A percentile compares a stretch with the other conserved stretches of the same genome.
phyloP scores from a whole-genome alignment of 2,113 vertebrate genomes.

The Nannospalax galili region DNA sequence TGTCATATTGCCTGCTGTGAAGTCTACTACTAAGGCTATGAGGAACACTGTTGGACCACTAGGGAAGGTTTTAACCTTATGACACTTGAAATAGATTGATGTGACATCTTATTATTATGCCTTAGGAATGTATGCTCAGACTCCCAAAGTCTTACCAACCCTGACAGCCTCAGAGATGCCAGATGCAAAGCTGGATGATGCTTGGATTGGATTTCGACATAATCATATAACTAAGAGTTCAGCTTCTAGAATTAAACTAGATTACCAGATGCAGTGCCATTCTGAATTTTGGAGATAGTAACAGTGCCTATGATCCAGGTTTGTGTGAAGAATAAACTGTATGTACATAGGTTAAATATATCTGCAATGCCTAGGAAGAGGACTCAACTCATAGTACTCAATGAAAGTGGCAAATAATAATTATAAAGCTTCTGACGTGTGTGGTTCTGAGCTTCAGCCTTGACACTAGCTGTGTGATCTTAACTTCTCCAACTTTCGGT shows the following conservation, averaged over 20 bases:
- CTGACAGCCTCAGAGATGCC: not conserved
- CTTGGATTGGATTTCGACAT: not conserved
- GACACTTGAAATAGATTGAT: not conserved
- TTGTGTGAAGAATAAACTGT: not conserved
- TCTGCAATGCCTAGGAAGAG: constrained; percentile 5
- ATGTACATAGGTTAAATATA: constrained; percentile 31
- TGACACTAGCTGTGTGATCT: not conserved
- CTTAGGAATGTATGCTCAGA: not conserved
- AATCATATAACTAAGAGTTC: not conserved
- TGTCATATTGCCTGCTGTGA: not conserved
- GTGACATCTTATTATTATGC: not conserved
- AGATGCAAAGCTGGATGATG: not conserved
- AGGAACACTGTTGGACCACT: not conserved
- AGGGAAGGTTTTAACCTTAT: not conserved
- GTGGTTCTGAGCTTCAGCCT: not conserved
- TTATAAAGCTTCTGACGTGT: not conserved
- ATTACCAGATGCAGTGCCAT: not conserved
- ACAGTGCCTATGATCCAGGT: not conserved
- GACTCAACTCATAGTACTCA: not conserved
- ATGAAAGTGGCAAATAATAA: constrained; percentile 7
- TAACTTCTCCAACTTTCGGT: constrained; percentile 21
- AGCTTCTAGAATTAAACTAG: not conserved
- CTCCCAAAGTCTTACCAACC: not conserved
- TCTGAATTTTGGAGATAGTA: not conserved
- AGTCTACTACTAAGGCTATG: not conserved